Base-by-base conservation (phyloP, 2,888 invertebrate species). In the Pyrrhosoma nymphula region DNA sequence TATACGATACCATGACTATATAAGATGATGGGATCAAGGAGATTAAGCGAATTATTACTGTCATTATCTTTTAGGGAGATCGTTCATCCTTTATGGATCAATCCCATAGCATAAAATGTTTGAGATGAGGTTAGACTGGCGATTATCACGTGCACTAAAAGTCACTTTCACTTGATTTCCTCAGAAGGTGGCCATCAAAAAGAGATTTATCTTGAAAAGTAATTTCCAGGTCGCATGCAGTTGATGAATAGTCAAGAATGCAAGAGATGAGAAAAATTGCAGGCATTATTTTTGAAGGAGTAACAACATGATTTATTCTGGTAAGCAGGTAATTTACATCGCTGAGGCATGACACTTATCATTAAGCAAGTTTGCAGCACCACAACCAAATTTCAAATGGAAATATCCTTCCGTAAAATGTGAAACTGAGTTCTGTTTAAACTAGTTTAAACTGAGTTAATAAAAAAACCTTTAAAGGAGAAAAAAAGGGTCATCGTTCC, bases 81-180 rank as follows among this genome's bases (percentile, higher is more conserved):
- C 82, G 82, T 82, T 35, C 26, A 30, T 82, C 35, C 82, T 82
- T 82, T 16, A 82, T 82, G 82, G 82, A 82, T 82, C 82, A 82
- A 82, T 35, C 26, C 18, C 35, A 14, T 8, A 35, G 35, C 1
- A 16, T 16, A 35, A 82, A 30, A 82, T 4, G 16, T 14, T 20
- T 26, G 20, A 69, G n/a, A 69, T 26, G 26, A 26, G 26, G 26
- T 6, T 16, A 82, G 35, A 18, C 35, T 82, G 82, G 82, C 14
- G 82, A 82, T 82, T 82, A 35, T 35, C 18, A 18, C 82, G 35
- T 14, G 26, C 30, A 82, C 82, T 82, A 16, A 82, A 82, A 30
- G 35, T 14, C 35, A 82, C 82, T 82, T 30, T 82, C 14, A 14
- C 82, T 82, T 82, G 16, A 82, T 35, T 82, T 35, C 82, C 30